A percentile compares a stretch with the other conserved stretches of the same genome.
Evolutionary conservation across 2,113 vertebrate genomes (phyloP).

Genomic region (Gnathonemus longibarbis): DNA sequence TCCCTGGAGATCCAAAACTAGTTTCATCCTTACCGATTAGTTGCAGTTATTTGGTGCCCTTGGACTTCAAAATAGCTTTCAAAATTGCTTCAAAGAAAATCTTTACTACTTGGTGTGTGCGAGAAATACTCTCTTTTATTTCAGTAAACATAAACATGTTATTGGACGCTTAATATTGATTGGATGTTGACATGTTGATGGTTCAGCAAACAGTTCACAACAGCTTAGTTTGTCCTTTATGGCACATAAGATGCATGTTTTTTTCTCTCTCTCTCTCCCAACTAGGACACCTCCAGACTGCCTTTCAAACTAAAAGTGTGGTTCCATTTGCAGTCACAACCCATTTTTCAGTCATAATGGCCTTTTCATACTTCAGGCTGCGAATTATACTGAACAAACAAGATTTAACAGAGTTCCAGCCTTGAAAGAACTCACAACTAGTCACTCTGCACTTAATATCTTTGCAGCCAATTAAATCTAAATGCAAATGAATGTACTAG

Average conservation of each 20-base stretch:
- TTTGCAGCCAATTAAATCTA: background rate
- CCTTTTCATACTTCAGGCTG: slow-evolving; percentile 1
- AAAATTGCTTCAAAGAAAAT: background rate
- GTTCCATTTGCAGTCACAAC: slow-evolving; percentile 2
- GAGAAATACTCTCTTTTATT: background rate
- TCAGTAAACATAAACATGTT: slow-evolving; percentile 1
- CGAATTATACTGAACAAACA: slow-evolving; percentile 5
- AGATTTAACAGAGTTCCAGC: slow-evolving; percentile 8
- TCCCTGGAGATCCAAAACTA: background rate
- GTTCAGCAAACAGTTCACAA: background rate
- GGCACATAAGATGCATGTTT: background rate
- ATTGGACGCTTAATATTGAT: background rate
- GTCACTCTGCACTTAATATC: slow-evolving; percentile 3
- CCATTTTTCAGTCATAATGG: slow-evolving; percentile 13
- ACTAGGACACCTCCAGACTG: background rate
- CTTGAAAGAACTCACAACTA: background rate
- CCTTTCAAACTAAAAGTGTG: background rate
- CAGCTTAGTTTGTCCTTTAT: background rate
- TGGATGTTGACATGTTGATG: background rate
- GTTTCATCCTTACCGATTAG: background rate
- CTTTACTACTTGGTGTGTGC: background rate
- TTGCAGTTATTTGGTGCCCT: background rate
- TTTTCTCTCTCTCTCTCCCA: background rate
- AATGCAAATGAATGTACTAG: slow-evolving; percentile 2
- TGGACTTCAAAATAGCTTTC: background rate